Base-by-base conservation (phyloP, 2,797 vertebrate species). In the Micropoecilia bifurca region DNA sequence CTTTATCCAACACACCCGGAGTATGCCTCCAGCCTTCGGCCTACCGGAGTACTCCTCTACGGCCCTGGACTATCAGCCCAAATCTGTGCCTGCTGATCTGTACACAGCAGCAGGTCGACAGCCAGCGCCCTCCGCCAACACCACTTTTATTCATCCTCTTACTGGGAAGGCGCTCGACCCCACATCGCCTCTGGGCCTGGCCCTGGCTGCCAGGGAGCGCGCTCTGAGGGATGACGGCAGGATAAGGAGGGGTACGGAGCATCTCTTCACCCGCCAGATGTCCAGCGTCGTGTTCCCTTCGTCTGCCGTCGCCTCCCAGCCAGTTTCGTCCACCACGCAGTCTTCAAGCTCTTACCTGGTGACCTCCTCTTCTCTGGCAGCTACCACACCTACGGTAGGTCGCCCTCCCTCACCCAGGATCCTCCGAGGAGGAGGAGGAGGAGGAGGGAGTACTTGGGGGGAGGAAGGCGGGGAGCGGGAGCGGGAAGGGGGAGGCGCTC, bases 81-180 rank as follows among this genome's bases (percentile, higher is more conserved):
- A 95, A 73, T 95, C 95, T 39, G 95, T 96, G 61, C 96, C 96
- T 7, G 92, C 95, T 71, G 96, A 96, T 84, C 88, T 96, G 80
- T 96, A 96, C 80, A 93, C 95, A 36, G 83, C 94, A 14, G 89
- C 91, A 53, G 89, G 92, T 28, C 85, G 94, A 80, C 93, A 94
- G 82, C 80, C 83, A 41, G 53, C 85, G 0, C 47, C 89, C 13
- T 78, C 91, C 8, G 5, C 78, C 13, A 74, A 92, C 75, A 96
- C 96, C 73, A 97, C 97, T 28, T 97, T 98, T 79, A 97, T 98
- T 75, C 97, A 98, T 91, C 97, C 97, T 39, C 93, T 98, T 53
- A 98, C 97, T 0, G 97, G 97, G 83, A 98, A 98, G 91, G 97
- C 97, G 47, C 93, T 98, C 36, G 97, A 98, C 85, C 97, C 97